These are phyloP conservation scores for Thecophora atra DNA, from an alignment of 2,888 invertebrate genomes.

Conservation along the genomic window DNA sequence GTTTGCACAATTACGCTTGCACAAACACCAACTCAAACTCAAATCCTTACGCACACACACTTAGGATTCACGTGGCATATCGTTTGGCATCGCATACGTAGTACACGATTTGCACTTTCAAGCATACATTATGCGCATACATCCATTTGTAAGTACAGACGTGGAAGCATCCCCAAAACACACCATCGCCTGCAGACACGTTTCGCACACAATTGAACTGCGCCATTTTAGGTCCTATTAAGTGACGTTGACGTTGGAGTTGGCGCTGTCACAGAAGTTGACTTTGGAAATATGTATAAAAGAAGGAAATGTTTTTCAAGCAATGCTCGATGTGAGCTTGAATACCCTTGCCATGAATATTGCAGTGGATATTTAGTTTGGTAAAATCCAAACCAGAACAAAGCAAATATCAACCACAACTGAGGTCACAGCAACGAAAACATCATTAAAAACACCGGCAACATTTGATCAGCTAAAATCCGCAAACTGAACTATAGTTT, in stretches of 20 bases:
- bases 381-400: slow-evolving; percentile 5
- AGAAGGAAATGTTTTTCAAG: too few species aligned
- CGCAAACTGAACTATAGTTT: slow-evolving; percentile 13
- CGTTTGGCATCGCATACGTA: too few species aligned
- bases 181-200: not conserved
- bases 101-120: not conserved
- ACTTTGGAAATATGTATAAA: not conserved
- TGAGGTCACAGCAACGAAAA: not conserved
- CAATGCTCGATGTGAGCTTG: slow-evolving; percentile 8
- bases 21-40: not conserved
- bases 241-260: not conserved
- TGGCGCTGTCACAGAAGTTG: not conserved
- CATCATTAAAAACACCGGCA: not conserved
- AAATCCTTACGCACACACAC: not conserved
- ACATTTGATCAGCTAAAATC: slow-evolving; percentile 3
- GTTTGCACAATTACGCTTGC: slow-evolving; percentile 2
- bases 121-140: not conserved
- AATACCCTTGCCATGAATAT: not conserved
- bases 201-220: slow-evolving; percentile 10
- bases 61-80: not conserved
- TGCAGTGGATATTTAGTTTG: slow-evolving; percentile 10
- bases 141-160: not conserved
- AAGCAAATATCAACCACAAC: not conserved
- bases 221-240: not conserved
- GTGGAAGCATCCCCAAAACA: not conserved